A percentile compares a stretch with the other conserved stretches of the same genome.
Conservation (phyloP, 2,113 vertebrate species). For the Daboia siamensis region DNA sequence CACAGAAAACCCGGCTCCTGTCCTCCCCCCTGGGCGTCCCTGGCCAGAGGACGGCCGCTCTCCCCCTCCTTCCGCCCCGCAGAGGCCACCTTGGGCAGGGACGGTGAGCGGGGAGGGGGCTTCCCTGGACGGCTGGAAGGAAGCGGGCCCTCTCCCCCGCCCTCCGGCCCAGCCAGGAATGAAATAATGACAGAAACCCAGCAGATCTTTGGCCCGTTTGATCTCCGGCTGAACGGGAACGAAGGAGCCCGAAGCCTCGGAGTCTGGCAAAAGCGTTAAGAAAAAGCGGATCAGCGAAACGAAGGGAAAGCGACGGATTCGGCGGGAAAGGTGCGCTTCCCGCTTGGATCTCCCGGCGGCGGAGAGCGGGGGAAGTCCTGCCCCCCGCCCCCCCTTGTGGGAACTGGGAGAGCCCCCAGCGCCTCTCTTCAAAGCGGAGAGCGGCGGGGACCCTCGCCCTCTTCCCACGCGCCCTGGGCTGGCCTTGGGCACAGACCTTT, state of each 20-base stretch:
- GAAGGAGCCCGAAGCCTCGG: conserved; percentile 62
- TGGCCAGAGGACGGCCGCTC: background rate
- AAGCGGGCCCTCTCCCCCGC: background rate
- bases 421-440: conserved; percentile 43
- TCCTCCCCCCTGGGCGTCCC: background rate
- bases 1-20: background rate
- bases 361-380: conserved; percentile 19
- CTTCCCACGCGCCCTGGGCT: conserved; percentile 47
- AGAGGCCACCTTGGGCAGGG: background rate
- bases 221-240: conserved; percentile 67
- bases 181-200: conserved; percentile 41
- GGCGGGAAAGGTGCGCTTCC: conserved; percentile 62
- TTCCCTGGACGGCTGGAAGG: background rate
- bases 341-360: conserved; percentile 69
- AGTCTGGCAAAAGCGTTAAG: conserved; percentile 59
- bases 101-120: rapidly evolving
- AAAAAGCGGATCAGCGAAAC: conserved; percentile 42
- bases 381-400: conserved; percentile 14
- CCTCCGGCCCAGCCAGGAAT: conserved; percentile 53
- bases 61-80: background rate
- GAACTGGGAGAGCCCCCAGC: conserved; percentile 39
- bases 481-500: conserved; percentile 45
- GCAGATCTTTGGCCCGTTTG: conserved; percentile 72
- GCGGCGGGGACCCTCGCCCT: conserved; percentile 44
- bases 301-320: conserved; percentile 31